Evolutionary conservation across 92 coral and sea anemone genomes (phyloP).

Genomic region (Pocillopora meandrina): DNA sequence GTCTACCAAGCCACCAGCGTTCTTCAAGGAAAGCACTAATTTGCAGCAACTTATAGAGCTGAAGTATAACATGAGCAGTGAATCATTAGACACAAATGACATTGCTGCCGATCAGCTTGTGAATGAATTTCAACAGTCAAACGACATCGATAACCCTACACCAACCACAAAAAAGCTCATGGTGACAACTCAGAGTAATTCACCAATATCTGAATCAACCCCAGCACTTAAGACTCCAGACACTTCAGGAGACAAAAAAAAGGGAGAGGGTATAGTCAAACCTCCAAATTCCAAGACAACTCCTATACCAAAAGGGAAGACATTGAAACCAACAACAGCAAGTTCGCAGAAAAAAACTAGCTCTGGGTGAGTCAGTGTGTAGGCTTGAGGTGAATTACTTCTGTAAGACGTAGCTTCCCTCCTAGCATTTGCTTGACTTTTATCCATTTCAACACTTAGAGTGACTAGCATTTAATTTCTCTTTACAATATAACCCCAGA

Average conservation of each 20-base stretch:
- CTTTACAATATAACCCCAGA: no score
- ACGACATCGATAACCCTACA: background rate
- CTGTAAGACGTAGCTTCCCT: no score
- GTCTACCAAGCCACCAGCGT: slow-evolving; percentile 82
- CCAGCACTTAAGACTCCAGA: background rate
- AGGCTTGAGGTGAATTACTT: no score
- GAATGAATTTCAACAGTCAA: background rate
- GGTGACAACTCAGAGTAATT: background rate
- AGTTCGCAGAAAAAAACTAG: background rate
- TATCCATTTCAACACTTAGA: no score
- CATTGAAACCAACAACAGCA: background rate
- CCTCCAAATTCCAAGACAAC: background rate
- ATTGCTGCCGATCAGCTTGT: background rate
- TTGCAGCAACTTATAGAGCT: slow-evolving; percentile 83
- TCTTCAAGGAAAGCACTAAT: slow-evolving; percentile 81
- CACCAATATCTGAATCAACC: background rate
- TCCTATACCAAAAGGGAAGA: background rate
- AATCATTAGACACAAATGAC: slow-evolving; percentile 31
- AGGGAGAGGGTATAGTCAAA: background rate
- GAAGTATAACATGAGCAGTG: slow-evolving; percentile 75
- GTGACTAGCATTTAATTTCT: no score
- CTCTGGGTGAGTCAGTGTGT: slow-evolving; percentile 1
- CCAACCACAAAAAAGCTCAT: background rate
- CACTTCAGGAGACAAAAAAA: background rate
- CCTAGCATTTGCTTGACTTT: no score